Evolutionary conservation across 2,888 invertebrate genomes (phyloP).

Genomic region (Ophion slaviceki): DNA sequence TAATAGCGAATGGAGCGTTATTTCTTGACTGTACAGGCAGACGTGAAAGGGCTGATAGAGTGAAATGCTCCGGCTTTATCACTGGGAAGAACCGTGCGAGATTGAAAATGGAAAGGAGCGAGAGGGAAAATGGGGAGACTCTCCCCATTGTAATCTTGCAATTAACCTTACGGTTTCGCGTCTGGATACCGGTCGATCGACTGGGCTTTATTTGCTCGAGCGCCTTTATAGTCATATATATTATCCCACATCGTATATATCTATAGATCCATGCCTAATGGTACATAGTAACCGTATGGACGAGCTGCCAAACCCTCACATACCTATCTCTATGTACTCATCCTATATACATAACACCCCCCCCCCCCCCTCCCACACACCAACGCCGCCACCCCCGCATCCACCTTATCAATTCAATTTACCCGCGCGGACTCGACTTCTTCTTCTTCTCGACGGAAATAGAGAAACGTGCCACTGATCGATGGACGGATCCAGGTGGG

Average conservation of each 20-base stretch:
- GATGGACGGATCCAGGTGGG: background rate
- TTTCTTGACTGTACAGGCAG: conserved; percentile 44
- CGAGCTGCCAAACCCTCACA: background rate
- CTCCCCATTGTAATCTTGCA: conserved; percentile 65
- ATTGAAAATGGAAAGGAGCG: conserved; percentile 55
- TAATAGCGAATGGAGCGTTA: conserved; percentile 51
- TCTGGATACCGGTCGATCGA: conserved; percentile 61
- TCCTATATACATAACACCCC: background rate
- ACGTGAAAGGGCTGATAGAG: conserved; percentile 1
- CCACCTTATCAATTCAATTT: conserved; percentile 15
- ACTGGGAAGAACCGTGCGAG: conserved; percentile 57
- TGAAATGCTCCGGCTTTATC: conserved; percentile 47
- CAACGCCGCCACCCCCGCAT: background rate
- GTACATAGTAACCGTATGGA: background rate
- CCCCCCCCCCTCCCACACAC: too few relatives aligned
- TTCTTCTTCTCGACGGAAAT: background rate
- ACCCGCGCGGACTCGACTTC: background rate
- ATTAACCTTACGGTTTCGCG: conserved; percentile 65
- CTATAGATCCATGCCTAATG: background rate
- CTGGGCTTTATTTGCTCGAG: conserved; percentile 42
- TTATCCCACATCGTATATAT: background rate
- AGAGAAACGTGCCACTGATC: background rate
- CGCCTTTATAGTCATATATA: conserved; percentile 26
- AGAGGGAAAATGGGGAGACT: conserved; percentile 14
- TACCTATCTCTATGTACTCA: background rate